These are phyloP conservation scores for Mesaphorura yosii DNA, from an alignment of 1,140 invertebrate genomes.

Conservation along the genomic window DNA sequence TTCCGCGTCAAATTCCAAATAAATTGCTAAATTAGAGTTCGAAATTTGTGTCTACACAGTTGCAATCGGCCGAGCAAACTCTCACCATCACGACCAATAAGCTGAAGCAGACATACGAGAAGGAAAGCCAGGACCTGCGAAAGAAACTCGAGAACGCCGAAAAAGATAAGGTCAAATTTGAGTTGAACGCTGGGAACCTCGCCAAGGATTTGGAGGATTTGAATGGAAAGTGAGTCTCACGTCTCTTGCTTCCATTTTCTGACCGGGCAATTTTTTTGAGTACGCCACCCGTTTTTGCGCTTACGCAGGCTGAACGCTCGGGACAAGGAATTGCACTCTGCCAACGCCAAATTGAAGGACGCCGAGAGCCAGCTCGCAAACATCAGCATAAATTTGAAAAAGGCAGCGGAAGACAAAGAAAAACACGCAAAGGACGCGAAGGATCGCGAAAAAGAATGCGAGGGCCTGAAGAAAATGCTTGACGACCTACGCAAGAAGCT, in stretches of 20 bases:
- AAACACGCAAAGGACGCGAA: background rate
- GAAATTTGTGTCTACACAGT: background rate
- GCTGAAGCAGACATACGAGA: conserved; percentile 6
- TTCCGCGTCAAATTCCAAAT: background rate
- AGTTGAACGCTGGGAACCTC: background rate
- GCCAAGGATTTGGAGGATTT: conserved; percentile 7
- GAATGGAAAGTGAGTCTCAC: conserved; percentile 8
- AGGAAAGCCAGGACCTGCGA: background rate
- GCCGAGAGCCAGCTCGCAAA: background rate
- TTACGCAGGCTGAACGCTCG: background rate
- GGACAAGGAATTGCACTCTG: background rate
- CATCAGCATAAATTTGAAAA: background rate
- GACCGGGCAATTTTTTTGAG: background rate
- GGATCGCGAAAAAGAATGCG: background rate
- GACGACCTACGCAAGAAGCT: background rate
- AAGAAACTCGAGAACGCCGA: conserved; percentile 6
- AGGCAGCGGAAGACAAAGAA: background rate
- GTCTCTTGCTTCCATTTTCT: background rate
- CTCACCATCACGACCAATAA: background rate
- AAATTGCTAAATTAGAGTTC: too few relatives aligned
- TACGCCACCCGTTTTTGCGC: background rate
- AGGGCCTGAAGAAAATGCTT: background rate
- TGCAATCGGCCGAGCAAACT: background rate
- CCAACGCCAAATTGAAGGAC: background rate
- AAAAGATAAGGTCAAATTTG: conserved; percentile 9